Evolutionary conservation across 2,888 invertebrate species (phyloP).

Genomic region (Hoplodrina blanda): DNA sequence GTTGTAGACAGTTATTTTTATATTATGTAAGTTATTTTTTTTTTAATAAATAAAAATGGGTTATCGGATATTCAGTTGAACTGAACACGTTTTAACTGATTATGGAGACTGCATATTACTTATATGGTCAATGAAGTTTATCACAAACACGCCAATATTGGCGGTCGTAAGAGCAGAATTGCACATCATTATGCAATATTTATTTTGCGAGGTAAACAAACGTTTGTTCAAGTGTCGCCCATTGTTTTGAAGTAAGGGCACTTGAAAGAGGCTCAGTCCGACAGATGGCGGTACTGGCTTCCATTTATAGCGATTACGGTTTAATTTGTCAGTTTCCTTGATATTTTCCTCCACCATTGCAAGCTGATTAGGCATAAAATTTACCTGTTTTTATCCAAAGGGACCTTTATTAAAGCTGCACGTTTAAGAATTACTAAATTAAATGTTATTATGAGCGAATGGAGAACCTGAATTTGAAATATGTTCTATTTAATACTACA

Average conservation of each 20-base stretch:
- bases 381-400: slow-evolving; percentile 7
- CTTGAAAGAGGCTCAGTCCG: background rate
- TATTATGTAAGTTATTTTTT: too few species aligned
- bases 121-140: background rate
- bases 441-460: slow-evolving; percentile 10
- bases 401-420: slow-evolving; percentile 18
- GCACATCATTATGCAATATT: slow-evolving; percentile 25
- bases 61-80: too few species aligned
- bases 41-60: too few species aligned
- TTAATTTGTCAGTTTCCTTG: slow-evolving; percentile 36
- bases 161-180: background rate
- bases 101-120: slow-evolving; percentile 10
- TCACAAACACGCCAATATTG: slow-evolving; percentile 12
- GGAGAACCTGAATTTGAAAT: slow-evolving; percentile 61
- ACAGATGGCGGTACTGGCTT: slow-evolving; percentile 33
- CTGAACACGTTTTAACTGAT: background rate
- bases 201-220: slow-evolving; percentile 10
- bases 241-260: slow-evolving; percentile 32
- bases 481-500: slow-evolving; percentile 37
- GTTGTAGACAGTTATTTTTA: too few species aligned
- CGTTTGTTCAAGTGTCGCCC: slow-evolving; percentile 44
- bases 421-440: slow-evolving; percentile 10
- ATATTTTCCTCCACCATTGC: slow-evolving; percentile 50
- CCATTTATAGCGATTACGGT: slow-evolving; percentile 5
- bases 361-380: slow-evolving; percentile 29